Conservation (phyloP, 2,888 invertebrate species). For the Drosophila fulvimacula region DNA sequence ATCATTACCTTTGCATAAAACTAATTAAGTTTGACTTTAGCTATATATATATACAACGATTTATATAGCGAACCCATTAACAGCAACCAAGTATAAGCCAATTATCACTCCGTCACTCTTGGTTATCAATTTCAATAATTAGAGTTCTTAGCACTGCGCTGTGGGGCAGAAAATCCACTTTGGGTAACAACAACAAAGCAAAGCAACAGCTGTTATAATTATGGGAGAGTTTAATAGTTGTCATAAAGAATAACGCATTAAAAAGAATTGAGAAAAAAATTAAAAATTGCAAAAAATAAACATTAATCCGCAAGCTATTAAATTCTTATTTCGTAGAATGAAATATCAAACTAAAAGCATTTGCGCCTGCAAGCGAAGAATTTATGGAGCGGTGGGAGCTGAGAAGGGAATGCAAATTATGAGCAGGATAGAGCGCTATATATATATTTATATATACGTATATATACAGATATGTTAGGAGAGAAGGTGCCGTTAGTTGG, state of each 20-base stretch:
- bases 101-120: slow-evolving; percentile 49
- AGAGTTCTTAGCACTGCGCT: slow-evolving; percentile 41
- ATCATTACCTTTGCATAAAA: too few species aligned
- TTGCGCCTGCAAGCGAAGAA: slow-evolving; percentile 48
- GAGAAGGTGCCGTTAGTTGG: slow-evolving; percentile 57
- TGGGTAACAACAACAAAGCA: slow-evolving; percentile 12
- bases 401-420: slow-evolving; percentile 17
- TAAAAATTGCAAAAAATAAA: slow-evolving; percentile 16
- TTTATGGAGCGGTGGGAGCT: background rate
- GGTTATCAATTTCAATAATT: slow-evolving; percentile 73
- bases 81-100: slow-evolving; percentile 56
- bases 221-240: slow-evolving; percentile 61
- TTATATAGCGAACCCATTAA: slow-evolving; percentile 20
- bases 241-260: slow-evolving; percentile 45
- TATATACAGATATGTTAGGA: slow-evolving; percentile 9
- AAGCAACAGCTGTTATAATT: slow-evolving; percentile 31
- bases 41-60: background rate
- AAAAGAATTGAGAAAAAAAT: slow-evolving; percentile 4
- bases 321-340: slow-evolving; percentile 73
- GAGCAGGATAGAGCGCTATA: slow-evolving; percentile 8
- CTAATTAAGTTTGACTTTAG: too few species aligned
- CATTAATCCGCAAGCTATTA: slow-evolving; percentile 60
- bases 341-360: slow-evolving; percentile 73
- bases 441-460: slow-evolving; percentile 2
- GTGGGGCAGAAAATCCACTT: slow-evolving; percentile 15